Percentiles rank a stretch among this genome's conserved stretches.
These are phyloP conservation scores for Notothenia rossii DNA, from an alignment of 2,113 vertebrate species.

Conservation along the genomic window DNA sequence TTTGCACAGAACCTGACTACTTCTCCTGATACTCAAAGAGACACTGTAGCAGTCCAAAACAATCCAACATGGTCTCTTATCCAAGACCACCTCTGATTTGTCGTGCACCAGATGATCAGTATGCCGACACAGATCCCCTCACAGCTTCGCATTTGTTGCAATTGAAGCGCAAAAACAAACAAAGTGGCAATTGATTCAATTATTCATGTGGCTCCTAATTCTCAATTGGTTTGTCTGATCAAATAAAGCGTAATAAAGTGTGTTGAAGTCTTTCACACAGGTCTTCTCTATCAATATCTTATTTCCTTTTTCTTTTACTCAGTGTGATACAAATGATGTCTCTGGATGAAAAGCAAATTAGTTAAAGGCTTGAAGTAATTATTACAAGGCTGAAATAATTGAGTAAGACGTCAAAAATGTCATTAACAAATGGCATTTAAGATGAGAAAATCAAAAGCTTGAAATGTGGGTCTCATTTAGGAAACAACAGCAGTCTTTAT, in stretches of 20 bases:
- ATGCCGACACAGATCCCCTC: conserved; percentile 19
- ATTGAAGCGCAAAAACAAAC: conserved; percentile 27
- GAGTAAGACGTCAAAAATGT: conserved; percentile 1
- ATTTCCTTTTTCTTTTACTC: conserved; percentile 21
- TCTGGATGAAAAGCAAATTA: not conserved
- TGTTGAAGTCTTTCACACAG: conserved; percentile 23
- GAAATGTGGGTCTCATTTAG: conserved; percentile 37
- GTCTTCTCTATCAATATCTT: conserved; percentile 16
- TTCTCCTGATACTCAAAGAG: conserved; percentile 38
- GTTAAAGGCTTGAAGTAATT: conserved; percentile 4
- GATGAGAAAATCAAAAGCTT: conserved; percentile 11
- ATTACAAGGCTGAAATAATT: conserved; percentile 14
- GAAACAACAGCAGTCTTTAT: no score
- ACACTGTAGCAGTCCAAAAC: conserved; percentile 29
- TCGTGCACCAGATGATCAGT: conserved; percentile 47
- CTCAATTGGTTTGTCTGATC: conserved; percentile 56
- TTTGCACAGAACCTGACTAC: conserved; percentile 47
- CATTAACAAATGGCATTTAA: conserved; percentile 10
- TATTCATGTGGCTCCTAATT: conserved; percentile 59
- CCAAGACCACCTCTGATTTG: conserved; percentile 46
- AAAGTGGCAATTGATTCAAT: conserved; percentile 41
- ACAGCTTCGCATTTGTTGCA: conserved; percentile 20
- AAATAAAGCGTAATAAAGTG: conserved; percentile 59
- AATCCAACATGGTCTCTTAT: conserved; percentile 44
- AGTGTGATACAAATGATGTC: not conserved